A percentile compares a stretch with the other conserved stretches of the same genome.
Conservation (phyloP, 2,113 vertebrate species). For the Apus apus region DNA sequence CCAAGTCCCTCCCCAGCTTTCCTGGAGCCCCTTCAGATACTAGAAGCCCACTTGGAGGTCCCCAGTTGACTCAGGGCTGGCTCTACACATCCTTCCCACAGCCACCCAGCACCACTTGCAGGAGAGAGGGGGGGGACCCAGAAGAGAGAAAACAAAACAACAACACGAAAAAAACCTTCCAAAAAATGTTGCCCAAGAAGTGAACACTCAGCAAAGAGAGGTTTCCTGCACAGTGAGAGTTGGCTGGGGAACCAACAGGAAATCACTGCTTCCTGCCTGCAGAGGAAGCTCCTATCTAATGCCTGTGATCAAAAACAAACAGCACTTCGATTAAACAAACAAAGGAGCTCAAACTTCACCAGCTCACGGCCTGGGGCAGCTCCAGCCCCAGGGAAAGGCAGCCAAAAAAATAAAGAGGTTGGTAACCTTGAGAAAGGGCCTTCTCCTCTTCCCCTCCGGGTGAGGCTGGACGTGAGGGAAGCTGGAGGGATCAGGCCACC, state of each 20-base stretch:
- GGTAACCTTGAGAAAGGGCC: neutral
- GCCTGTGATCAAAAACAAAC: constrained; percentile 70
- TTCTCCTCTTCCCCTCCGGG: too few species aligned
- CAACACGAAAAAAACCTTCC: neutral
- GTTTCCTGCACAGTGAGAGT: constrained; percentile 70
- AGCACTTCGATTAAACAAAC: constrained; percentile 64
- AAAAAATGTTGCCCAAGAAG: neutral
- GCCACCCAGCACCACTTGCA: neutral
- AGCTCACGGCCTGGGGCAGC: constrained; percentile 3
- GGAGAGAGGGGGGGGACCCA: fast-evolving
- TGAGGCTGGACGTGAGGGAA: fast-evolving
- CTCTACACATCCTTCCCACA: neutral
- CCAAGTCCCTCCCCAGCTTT: too few species aligned
- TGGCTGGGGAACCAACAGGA: constrained; percentile 48
- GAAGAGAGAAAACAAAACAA: neutral
- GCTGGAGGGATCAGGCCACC: fast-evolving
- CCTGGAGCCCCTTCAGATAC: too few species aligned
- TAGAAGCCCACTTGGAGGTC: too few species aligned
- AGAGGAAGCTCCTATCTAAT: constrained; percentile 48
- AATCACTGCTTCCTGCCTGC: constrained; percentile 72
- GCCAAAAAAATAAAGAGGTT: constrained; percentile 8
- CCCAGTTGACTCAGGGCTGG: neutral
- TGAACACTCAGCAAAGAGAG: constrained; percentile 60
- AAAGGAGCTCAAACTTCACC: constrained; percentile 38
- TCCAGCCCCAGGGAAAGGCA: neutral